phyloP scores from a whole-genome alignment of 2,113 vertebrate species.

The Nesoenas mayeri region DNA sequence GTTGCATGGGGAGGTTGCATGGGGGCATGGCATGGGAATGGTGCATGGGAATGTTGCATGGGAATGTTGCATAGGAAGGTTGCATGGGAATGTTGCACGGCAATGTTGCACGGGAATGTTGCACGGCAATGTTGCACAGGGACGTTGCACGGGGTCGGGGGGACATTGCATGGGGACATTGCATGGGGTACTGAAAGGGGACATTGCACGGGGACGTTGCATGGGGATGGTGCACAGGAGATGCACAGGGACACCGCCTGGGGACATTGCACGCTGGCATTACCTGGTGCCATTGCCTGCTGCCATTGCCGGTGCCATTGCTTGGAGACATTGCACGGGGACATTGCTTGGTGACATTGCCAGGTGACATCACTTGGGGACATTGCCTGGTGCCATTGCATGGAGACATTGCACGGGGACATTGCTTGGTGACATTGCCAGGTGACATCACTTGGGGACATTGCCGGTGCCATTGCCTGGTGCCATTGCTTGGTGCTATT shows the following conservation, averaged over 20 bases:
- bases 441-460: neutral
- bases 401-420: fast-evolving
- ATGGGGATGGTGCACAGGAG: too few species aligned
- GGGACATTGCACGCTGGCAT: fast-evolving
- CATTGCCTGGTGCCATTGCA: neutral
- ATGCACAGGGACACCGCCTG: too few species aligned
- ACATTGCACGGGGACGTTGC: too few species aligned
- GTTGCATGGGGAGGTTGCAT: too few species aligned
- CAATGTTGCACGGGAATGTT: too few species aligned
- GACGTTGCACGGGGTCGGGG: neutral
- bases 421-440: neutral
- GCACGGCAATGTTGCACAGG: neutral
- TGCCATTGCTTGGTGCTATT: too few species aligned
- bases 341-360: neutral
- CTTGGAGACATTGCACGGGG: too few species aligned
- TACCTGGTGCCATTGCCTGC: neutral
- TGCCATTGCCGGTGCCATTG: neutral
- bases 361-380: neutral
- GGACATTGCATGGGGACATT: too few species aligned
- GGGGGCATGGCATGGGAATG: neutral
- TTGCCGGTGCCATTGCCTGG: neutral
- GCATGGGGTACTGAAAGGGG: too few species aligned
- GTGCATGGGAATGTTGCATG: neutral
- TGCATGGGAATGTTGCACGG: neutral
- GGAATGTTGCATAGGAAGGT: neutral